Conservation (phyloP, 2,797 vertebrate species). For the Bradypus variegatus region DNA sequence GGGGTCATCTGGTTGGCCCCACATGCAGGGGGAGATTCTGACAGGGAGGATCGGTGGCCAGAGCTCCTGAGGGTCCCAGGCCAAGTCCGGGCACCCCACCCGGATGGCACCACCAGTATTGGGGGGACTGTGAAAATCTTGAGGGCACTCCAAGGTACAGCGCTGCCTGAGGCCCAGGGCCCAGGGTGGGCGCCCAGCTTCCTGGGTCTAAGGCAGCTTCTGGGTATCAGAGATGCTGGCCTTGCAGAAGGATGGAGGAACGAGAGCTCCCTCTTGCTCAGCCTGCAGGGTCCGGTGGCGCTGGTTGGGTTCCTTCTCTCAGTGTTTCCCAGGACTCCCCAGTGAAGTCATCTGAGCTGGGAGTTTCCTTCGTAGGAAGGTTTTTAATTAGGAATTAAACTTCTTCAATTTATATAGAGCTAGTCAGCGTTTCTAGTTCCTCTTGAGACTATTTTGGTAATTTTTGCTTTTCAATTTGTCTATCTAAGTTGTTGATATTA, state of each 20-base stretch:
- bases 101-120: neutral
- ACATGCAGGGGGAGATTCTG: neutral
- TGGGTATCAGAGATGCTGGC: neutral
- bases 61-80: neutral
- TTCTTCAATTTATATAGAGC: neutral
- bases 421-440: neutral
- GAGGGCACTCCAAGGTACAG: neutral
- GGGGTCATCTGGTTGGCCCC: neutral
- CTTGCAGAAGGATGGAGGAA: neutral
- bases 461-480: conserved; percentile 16
- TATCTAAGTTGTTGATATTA: neutral
- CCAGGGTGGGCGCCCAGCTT: neutral
- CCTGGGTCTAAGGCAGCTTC: neutral
- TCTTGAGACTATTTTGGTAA: neutral
- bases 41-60: neutral
- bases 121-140: neutral
- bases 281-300: neutral
- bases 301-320: neutral
- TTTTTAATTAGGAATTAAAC: neutral
- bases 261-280: neutral
- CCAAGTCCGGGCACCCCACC: neutral
- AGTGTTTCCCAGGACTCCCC: neutral
- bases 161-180: neutral
- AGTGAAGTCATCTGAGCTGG: neutral
- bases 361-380: neutral